phyloP scores from a whole-genome alignment of 2,797 vertebrate species.

The Odontamblyopus lacepedii region DNA sequence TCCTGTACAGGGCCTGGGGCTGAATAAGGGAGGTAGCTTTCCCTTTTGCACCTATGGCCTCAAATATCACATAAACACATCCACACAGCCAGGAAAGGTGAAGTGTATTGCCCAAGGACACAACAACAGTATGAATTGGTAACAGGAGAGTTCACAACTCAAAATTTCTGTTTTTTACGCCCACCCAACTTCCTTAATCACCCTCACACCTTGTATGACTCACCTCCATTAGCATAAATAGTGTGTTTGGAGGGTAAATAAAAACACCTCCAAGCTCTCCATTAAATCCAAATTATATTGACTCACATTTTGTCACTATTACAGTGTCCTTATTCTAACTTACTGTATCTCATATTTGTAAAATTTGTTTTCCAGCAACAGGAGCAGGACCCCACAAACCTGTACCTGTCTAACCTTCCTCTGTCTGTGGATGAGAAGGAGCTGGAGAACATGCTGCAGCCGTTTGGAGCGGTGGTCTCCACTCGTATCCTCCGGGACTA shows the following conservation, averaged over 20 bases:
- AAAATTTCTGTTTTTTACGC: neutral
- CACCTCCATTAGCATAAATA: neutral
- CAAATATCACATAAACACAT: neutral
- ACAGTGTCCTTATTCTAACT: neutral
- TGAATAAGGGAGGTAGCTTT: neutral
- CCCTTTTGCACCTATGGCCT: neutral
- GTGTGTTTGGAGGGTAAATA: neutral
- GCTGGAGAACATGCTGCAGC: constrained; percentile 95
- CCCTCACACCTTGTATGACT: neutral
- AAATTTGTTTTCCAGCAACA: constrained; percentile 85
- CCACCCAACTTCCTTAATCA: neutral
- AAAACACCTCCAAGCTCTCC: neutral
- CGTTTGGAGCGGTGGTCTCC: constrained; percentile 96
- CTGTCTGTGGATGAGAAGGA: constrained; percentile 98
- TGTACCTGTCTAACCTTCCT: constrained; percentile 98
- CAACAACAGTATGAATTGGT: neutral
- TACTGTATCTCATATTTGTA: neutral
- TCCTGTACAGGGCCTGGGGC: neutral
- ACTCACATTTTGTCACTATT: neutral
- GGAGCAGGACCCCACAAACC: constrained; percentile 97
- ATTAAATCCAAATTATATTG: neutral
- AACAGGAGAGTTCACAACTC: neutral
- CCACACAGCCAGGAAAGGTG: neutral
- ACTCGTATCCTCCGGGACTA: constrained; percentile 96
- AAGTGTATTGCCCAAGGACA: constrained; percentile 5